Conservation (phyloP, 1,140 invertebrate genomes). For the Pseudomyrmex flavicornis region DNA sequence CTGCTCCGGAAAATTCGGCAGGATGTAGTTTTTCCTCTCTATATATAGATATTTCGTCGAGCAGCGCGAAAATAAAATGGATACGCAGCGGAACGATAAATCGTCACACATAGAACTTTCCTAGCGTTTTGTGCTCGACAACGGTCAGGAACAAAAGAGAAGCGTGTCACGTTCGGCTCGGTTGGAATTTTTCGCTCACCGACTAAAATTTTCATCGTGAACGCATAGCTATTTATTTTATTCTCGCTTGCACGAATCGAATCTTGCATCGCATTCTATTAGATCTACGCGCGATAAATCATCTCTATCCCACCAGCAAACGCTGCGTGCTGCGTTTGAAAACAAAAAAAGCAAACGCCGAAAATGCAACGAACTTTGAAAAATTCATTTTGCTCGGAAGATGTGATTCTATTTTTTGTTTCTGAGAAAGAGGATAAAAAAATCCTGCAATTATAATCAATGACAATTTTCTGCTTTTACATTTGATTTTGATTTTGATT, state of each 20-base stretch:
- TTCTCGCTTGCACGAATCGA: slow-evolving; percentile 43
- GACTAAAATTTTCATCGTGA: slow-evolving; percentile 64
- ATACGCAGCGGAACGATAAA: slow-evolving; percentile 67
- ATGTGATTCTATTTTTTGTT: slow-evolving; percentile 7
- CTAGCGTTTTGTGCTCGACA: slow-evolving; percentile 64
- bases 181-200: slow-evolving; percentile 52
- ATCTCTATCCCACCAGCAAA: slow-evolving; percentile 51
- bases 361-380: slow-evolving; percentile 43
- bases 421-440: background rate
- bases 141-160: slow-evolving; percentile 57
- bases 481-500: background rate
- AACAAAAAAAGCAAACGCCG: slow-evolving; percentile 22
- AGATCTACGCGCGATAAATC: slow-evolving; percentile 61
- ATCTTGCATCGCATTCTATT: slow-evolving; percentile 42
- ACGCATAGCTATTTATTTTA: slow-evolving; percentile 45
- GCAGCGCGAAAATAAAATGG: slow-evolving; percentile 60
- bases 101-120: slow-evolving; percentile 45
- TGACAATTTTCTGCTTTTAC: background rate
- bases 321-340: slow-evolving; percentile 23
- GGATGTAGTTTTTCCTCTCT: slow-evolving; percentile 47
- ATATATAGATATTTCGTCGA: slow-evolving; percentile 54
- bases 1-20: slow-evolving; percentile 25
- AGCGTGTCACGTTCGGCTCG: slow-evolving; percentile 58
- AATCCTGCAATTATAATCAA: background rate
- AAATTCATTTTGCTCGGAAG: slow-evolving; percentile 38